Evolutionary conservation across 2,888 invertebrate species (phyloP).

Genomic region (Aelia acuminata): DNA sequence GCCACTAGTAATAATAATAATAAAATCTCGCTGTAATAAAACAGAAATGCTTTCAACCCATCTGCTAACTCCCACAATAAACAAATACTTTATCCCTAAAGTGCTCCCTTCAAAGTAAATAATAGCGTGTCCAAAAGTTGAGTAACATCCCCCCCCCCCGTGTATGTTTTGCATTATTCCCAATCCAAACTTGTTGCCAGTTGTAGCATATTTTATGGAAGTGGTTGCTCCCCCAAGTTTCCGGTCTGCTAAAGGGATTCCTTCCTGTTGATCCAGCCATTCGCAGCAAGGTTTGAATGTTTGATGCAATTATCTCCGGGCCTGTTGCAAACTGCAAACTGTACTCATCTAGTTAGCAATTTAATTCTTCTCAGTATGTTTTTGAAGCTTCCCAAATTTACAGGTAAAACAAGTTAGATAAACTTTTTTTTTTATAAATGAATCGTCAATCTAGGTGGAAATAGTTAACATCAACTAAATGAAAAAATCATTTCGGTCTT

Average conservation of each 20-base stretch:
- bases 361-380: background rate
- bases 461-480: no score
- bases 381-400: no score
- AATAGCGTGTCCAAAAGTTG: conserved; percentile 17
- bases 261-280: conserved; percentile 41
- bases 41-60: background rate
- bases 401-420: no score
- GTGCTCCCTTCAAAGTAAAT: conserved; percentile 36
- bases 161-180: conserved; percentile 53
- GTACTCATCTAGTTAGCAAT: background rate
- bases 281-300: background rate
- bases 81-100: conserved; percentile 10
- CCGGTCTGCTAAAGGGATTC: conserved; percentile 3
- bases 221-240: background rate
- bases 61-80: background rate
- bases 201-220: conserved; percentile 43
- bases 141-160: background rate
- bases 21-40: background rate
- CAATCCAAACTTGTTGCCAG: conserved; percentile 36
- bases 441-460: no score
- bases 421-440: no score
- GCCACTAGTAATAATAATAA: no score
- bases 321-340: background rate
- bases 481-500: no score
- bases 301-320: background rate